These are phyloP conservation scores for Brenthis ino DNA, from an alignment of 2,888 invertebrate species.

Conservation along the genomic window DNA sequence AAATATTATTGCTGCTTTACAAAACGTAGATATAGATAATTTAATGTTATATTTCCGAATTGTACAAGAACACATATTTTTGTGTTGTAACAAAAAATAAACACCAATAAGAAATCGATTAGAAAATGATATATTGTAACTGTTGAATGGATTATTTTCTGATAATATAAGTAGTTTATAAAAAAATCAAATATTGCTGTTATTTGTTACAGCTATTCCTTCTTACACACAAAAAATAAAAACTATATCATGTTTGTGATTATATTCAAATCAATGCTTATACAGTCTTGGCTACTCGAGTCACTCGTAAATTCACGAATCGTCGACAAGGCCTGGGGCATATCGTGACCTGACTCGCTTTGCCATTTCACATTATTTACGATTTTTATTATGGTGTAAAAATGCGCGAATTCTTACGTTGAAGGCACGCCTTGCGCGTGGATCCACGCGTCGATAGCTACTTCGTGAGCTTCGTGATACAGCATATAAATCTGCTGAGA, in stretches of 20 bases:
- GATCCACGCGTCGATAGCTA: slow-evolving; percentile 76
- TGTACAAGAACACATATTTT: too few species aligned
- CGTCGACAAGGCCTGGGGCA: slow-evolving; percentile 70
- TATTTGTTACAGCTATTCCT: too few species aligned
- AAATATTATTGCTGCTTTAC: too few species aligned
- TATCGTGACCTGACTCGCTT: slow-evolving; percentile 73
- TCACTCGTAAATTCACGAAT: slow-evolving; percentile 69
- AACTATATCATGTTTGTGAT: slow-evolving; percentile 26
- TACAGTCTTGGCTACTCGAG: slow-evolving; percentile 58
- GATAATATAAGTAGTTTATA: too few species aligned
- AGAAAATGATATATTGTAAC: too few species aligned
- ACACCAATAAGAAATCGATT: too few species aligned
- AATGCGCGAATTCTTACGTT: slow-evolving; percentile 73
- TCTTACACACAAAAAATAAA: too few species aligned
- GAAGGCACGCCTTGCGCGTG: slow-evolving; percentile 68
- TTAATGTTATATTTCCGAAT: too few species aligned
- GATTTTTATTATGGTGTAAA: slow-evolving; percentile 78
- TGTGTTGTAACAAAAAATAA: too few species aligned
- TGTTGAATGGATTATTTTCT: too few species aligned
- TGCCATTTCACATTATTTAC: slow-evolving; percentile 71
- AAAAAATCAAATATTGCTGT: too few species aligned
- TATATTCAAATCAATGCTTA: slow-evolving; percentile 52
- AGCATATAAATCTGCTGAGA: slow-evolving; percentile 48
- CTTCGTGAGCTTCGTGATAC: slow-evolving; percentile 64
- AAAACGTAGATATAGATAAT: too few species aligned